Evolutionary conservation across 2,888 invertebrate genomes (phyloP).

Genomic region (Cosmia pyralina): DNA sequence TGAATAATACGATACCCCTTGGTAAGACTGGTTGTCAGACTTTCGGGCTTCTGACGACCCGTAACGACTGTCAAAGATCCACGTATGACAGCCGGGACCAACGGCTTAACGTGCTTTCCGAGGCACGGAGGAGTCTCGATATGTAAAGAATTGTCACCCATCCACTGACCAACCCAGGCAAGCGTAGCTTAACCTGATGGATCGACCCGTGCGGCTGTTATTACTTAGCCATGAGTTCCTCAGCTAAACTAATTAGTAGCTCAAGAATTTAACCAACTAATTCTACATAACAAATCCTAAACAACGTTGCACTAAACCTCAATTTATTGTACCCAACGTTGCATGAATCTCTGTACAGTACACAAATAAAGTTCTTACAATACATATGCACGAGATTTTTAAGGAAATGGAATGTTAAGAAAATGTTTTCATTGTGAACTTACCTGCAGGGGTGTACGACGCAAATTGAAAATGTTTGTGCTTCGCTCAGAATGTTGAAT

Average conservation of each 20-base stretch:
- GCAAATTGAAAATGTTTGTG: slow-evolving; percentile 55
- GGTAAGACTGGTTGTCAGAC: too few species aligned
- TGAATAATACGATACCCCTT: too few species aligned
- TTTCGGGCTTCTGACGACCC: too few species aligned
- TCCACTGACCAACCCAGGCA: too few species aligned
- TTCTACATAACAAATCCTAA: slow-evolving; percentile 13
- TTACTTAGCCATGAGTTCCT: too few species aligned
- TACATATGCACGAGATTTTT: slow-evolving; percentile 32
- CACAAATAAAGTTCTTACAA: slow-evolving; percentile 32
- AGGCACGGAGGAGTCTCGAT: too few species aligned
- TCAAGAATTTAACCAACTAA: slow-evolving; percentile 25
- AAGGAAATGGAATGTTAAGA: slow-evolving; percentile 42
- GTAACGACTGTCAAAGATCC: too few species aligned
- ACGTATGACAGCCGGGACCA: too few species aligned
- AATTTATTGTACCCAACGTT: slow-evolving; percentile 39
- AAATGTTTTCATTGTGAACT: slow-evolving; percentile 50
- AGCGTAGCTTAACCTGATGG: too few species aligned
- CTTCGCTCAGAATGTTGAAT: slow-evolving; percentile 27
- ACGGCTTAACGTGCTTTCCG: too few species aligned
- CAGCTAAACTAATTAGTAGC: slow-evolving; percentile 35
- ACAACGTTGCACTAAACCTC: slow-evolving; percentile 15
- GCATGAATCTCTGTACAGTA: slow-evolving; percentile 25
- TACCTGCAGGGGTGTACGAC: slow-evolving; percentile 39
- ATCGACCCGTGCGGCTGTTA: too few species aligned
- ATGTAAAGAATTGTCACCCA: too few species aligned